Conservation (phyloP, 2,113 vertebrate species). For the Xiphophorus maculatus region DNA sequence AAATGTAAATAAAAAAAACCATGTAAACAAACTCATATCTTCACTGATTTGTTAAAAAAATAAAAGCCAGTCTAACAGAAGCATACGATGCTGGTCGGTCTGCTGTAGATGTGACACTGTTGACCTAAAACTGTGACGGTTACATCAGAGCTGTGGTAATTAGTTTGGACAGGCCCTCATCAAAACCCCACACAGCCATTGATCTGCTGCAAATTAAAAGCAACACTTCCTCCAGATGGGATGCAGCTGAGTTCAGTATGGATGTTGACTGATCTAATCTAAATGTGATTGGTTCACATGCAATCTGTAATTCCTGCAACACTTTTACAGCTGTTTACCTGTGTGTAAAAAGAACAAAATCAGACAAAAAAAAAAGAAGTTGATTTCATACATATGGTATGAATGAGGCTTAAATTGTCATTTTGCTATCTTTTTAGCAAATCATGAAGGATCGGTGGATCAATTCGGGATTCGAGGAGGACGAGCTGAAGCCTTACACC, state of each 20-base stretch:
- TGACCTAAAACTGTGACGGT: conserved; percentile 11
- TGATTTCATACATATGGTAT: not conserved
- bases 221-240: not conserved
- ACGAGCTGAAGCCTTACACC: conserved; percentile 94
- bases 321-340: not conserved
- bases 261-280: not conserved
- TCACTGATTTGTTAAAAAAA: too few relatives aligned
- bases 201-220: conserved; percentile 39
- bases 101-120: not conserved
- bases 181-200: conserved; percentile 27
- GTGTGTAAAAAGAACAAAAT: not conserved
- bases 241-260: not conserved
- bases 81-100: not conserved
- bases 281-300: not conserved
- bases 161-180: conserved; percentile 34
- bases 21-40: too few relatives aligned
- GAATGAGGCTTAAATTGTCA: conserved; percentile 5
- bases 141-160: conserved; percentile 31
- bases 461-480: conserved; percentile 94
- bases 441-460: conserved; percentile 99
- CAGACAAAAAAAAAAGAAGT: not conserved
- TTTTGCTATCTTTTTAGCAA: conserved; percentile 82
- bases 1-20: not conserved
- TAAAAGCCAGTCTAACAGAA: not conserved
- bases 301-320: not conserved